Evolutionary conservation across 2,888 invertebrate genomes (phyloP), one percentile per base, ranked within the genome.

Genomic region (Pollenia amentaria): DNA sequence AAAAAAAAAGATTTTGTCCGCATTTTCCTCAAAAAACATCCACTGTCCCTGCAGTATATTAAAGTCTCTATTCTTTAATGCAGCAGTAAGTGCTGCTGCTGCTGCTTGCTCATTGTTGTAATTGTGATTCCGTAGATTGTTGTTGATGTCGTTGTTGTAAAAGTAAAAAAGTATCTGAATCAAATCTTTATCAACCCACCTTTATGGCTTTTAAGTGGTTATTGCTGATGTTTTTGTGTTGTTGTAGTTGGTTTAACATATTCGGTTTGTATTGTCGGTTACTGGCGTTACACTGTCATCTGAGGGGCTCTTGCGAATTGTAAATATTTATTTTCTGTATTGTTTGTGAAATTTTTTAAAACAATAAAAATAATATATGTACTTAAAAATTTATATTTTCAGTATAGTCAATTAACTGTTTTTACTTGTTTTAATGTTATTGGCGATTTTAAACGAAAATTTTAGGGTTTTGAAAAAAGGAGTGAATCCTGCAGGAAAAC

Each of bases 171-270:
- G n/a, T 48, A 69, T 12, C 67, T 60, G 73, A 67, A 55, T 60
- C 69, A 82, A 75, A 84, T 84, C 80, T 69, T 84, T 77, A 84
- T 48, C 65, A 73, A 67, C 79, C 72, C 75, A 87, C 80, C 84
- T 87, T 87, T 84, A 87, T 80, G 80, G 84, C 77, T 80, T 84
- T 81, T 48, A 38, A 81, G 80, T 64, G 70, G 85, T 76, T 82
- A 51, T 78, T 55, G 65, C 18, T 46, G 44, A 64, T 62, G 14
- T 42, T 6, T 51, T 62, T 64, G 53, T 72, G n/a, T 9, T 48
- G 60, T 38, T 78, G 48, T 65, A 53, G 76, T 65, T 75, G 64
- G 75, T 65, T 84, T 65, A 85, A 70, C 16, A 55, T 69, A 21
- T 73, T 84, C 53, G 73, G 53, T 76, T 82, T 53, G 69, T 72